Conservation (phyloP, 2,888 invertebrate species). For the Argyresthia albistria region DNA sequence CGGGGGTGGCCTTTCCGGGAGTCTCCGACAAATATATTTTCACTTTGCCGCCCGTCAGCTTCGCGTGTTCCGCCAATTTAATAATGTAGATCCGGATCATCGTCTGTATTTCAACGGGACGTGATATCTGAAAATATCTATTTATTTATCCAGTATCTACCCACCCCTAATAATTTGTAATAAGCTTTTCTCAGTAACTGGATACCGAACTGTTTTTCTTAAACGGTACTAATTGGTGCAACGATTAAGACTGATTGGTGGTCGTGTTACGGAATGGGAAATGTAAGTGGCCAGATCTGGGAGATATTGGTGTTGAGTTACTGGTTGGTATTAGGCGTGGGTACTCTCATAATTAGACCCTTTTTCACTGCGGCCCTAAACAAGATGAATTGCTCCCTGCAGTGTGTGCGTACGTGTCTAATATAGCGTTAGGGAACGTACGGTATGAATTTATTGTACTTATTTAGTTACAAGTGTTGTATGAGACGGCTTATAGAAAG, state of each 20-base stretch:
- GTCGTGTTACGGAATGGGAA: constrained; percentile 4
- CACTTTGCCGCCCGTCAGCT: no score
- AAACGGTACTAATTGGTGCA: constrained; percentile 4
- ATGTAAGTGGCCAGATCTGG: constrained; percentile 5
- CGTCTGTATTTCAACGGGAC: no score
- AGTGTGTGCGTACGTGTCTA: not conserved
- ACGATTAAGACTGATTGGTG: constrained; percentile 1
- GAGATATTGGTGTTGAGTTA: constrained; percentile 5
- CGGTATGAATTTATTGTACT: no score
- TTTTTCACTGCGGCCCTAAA: not conserved
- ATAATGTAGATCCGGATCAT: no score
- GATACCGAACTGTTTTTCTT: not conserved
- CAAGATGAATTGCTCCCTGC: constrained; percentile 1
- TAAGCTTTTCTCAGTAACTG: not conserved
- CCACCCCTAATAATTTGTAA: not conserved
- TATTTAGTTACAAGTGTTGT: no score
- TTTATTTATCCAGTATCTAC: not conserved
- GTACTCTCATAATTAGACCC: no score
- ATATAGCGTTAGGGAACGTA: not conserved
- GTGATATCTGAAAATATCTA: no score
- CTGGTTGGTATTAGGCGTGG: not conserved
- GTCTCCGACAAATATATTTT: not conserved
- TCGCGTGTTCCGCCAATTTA: no score
- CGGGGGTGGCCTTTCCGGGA: not conserved
- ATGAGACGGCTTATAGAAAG: no score